A percentile compares a stretch with the other conserved stretches of the same genome.
Evolutionary conservation across 2,888 invertebrate species (phyloP).

Genomic region (Cenopis cana): DNA sequence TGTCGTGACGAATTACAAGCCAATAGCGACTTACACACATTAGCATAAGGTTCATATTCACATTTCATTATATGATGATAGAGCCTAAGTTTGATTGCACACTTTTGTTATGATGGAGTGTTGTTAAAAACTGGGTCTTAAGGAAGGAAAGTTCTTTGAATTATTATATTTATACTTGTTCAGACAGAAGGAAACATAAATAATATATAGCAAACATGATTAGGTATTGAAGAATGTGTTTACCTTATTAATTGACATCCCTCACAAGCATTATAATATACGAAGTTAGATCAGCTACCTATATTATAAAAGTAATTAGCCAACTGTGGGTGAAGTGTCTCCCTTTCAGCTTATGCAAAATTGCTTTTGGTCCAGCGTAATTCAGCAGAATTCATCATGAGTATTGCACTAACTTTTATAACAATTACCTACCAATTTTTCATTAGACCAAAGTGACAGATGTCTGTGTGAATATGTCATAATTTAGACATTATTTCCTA

Average conservation of each 20-base stretch:
- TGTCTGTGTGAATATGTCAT: no score
- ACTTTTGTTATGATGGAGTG: background rate
- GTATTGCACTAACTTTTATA: no score
- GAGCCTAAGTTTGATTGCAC: background rate
- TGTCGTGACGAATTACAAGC: background rate
- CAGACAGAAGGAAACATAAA: conserved; percentile 5
- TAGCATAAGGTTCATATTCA: background rate
- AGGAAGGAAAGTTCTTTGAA: conserved; percentile 6
- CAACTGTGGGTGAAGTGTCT: no score
- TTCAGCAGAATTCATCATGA: no score
- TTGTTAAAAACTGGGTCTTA: background rate
- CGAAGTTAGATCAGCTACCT: no score
- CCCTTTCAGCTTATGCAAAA: no score
- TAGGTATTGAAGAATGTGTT: background rate
- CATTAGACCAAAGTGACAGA: no score
- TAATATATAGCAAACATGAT: background rate
- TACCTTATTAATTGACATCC: background rate
- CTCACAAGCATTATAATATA: no score
- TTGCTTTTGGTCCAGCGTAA: no score
- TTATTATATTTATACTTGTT: background rate
- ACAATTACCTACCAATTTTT: no score
- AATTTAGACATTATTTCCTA: no score
- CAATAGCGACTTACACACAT: background rate
- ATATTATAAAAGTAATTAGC: no score
- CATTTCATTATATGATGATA: background rate